Evolutionary conservation across 2,797 vertebrate species (phyloP).

Genomic region (Crypturellus tataupa): DNA sequence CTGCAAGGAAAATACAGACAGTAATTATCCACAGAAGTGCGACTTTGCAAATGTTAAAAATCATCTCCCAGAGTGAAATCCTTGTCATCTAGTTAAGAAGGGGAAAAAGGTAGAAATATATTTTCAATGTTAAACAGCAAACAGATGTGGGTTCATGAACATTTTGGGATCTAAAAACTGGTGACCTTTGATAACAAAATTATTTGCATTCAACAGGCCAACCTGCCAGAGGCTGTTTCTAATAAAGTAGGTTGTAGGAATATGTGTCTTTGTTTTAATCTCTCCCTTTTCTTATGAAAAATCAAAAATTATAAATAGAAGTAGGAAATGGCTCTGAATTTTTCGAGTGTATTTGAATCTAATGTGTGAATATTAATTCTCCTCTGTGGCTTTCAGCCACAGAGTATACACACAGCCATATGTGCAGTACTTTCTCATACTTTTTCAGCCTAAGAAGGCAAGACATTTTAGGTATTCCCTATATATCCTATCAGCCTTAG

Average conservation of each 20-base stretch:
- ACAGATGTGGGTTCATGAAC: background rate
- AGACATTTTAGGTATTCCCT: background rate
- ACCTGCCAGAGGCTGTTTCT: background rate
- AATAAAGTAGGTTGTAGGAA: background rate
- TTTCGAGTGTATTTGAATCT: background rate
- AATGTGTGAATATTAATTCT: conserved; percentile 20
- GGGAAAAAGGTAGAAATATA: background rate
- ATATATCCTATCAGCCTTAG: background rate
- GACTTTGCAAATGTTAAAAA: background rate
- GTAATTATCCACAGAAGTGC: background rate
- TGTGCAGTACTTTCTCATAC: background rate
- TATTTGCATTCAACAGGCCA: background rate
- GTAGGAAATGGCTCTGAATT: background rate
- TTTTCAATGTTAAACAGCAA: background rate
- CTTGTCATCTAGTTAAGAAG: background rate
- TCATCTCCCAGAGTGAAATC: background rate
- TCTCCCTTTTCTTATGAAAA: background rate
- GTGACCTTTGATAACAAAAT: background rate
- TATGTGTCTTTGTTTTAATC: background rate
- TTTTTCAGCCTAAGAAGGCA: background rate
- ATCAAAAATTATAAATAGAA: background rate
- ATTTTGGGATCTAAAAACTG: background rate
- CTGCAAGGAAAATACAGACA: background rate
- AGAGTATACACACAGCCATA: background rate
- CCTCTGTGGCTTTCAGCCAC: background rate